Conservation (phyloP, 1,140 invertebrate species). For the Acromyrmex charruanus region DNA sequence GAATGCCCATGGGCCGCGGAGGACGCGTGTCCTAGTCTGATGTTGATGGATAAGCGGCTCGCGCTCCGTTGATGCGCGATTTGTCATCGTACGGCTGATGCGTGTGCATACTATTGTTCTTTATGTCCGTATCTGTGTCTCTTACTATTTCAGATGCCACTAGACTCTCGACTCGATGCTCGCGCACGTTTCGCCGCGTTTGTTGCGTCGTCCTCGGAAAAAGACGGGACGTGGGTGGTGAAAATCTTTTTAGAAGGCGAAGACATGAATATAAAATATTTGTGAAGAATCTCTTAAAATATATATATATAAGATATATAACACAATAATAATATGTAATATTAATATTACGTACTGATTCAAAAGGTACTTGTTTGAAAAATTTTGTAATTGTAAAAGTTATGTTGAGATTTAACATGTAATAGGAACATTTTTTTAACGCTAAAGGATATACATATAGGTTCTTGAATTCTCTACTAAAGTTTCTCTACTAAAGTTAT, state of each 20-base stretch:
- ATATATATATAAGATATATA: too few species aligned
- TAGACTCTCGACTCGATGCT: slow-evolving; percentile 5
- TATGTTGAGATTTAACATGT: background rate
- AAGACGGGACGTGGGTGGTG: background rate
- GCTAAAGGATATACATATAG: too few species aligned
- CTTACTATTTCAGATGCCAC: slow-evolving; percentile 54
- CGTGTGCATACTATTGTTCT: slow-evolving; percentile 24
- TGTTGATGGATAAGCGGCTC: slow-evolving; percentile 76
- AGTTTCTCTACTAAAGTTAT: too few species aligned
- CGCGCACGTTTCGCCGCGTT: slow-evolving; percentile 31
- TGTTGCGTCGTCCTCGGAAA: background rate
- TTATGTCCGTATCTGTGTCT: slow-evolving; percentile 47
- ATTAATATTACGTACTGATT: too few species aligned
- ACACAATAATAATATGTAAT: too few species aligned
- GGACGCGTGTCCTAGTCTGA: slow-evolving; percentile 64
- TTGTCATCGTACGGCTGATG: slow-evolving; percentile 78
- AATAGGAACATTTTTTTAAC: too few species aligned
- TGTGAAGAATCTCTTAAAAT: too few species aligned
- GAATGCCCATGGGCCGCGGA: slow-evolving; percentile 39
- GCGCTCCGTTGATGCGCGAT: slow-evolving; percentile 73
- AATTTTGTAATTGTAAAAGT: background rate
- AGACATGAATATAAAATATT: too few species aligned
- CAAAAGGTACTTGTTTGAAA: background rate
- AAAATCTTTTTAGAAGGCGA: background rate
- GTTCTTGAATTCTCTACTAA: too few species aligned